Base-by-base conservation (phyloP, 37 sponge, comb jelly and placozoan species). In the Lycopodina hypogea region DNA sequence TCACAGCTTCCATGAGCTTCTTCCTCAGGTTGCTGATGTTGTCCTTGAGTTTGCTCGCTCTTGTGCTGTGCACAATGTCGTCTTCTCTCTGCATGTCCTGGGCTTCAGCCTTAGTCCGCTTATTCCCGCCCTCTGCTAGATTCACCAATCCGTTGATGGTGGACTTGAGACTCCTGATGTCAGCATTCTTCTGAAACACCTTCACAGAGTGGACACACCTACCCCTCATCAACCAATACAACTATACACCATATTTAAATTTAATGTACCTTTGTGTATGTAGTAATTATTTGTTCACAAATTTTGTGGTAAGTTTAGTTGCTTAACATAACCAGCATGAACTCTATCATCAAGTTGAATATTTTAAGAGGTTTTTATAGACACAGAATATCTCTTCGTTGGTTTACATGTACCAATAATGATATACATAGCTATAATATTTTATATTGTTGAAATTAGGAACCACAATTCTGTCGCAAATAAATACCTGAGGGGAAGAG, bases 51-150 rank as follows among this genome's bases (percentile, higher is more conserved):
- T 83, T 63, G 0, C 29, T 64, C 29, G 71, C 38, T 33, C 52
- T 83, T 29, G 56, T 61, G 9, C 89, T 81, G n/a, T 85, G 80
- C 2, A 51, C 48, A 0, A 68, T 77, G 50, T 78, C 34, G 66
- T 86, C 86, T 21, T 40, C 29, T 19, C 35, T 59, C 73, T 87
- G 72, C 69, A 89, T 94, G 32, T 91, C 94, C 29, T 30, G 2
- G 0, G 95, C 75, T 28, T 96, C 94, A 33, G 72, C 70, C 18
- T 80, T 77, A 19, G 86, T 81, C 50, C 84, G 79, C 48, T 79
- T 67, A 26, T 94, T 84, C 0, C 77, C 68, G 67, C 94, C 95
- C 38, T 94, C 63, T 35, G 96, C 86, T 0, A 84, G 75, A 33
- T 87, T 83, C 32, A 92, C 72, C 22, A 94, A 85, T 11, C 75